These are phyloP conservation scores for Polydrusus cervinus DNA, from an alignment of 2,888 invertebrate genomes.

Conservation along the genomic window DNA sequence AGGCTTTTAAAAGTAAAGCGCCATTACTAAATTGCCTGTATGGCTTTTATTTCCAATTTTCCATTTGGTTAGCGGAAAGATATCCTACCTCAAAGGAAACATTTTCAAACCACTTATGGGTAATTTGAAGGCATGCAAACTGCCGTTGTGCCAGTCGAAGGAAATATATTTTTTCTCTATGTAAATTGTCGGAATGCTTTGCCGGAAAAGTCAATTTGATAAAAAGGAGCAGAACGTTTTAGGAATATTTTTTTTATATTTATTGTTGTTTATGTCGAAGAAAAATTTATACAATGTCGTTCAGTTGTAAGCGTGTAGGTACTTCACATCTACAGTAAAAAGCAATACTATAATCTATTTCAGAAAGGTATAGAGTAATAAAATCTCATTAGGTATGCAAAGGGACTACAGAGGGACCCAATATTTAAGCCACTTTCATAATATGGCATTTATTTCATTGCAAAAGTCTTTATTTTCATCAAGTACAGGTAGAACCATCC, in stretches of 20 bases:
- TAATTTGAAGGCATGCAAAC: conserved; percentile 13
- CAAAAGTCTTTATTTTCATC: too few species aligned
- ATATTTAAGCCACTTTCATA: too few species aligned
- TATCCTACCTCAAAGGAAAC: conserved; percentile 21
- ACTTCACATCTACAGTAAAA: too few species aligned
- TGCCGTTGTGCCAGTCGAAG: conserved; percentile 16
- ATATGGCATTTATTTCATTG: too few species aligned
- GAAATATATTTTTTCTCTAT: conserved; percentile 19
- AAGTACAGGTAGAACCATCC: too few species aligned
- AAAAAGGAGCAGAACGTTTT: neutral
- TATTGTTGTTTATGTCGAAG: neutral
- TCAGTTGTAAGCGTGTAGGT: too few species aligned
- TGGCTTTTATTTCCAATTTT: conserved; percentile 22
- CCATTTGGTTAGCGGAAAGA: conserved; percentile 10
- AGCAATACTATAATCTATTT: too few species aligned
- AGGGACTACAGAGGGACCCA: too few species aligned
- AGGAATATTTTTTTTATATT: neutral
- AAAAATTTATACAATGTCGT: too few species aligned
- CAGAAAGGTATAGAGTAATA: too few species aligned
- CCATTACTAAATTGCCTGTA: conserved; percentile 23
- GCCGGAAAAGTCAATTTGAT: neutral
- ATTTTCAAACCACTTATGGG: conserved; percentile 15
- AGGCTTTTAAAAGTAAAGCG: conserved; percentile 15
- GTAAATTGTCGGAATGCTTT: conserved; percentile 1
- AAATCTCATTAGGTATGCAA: too few species aligned